Evolutionary conservation across 2,113 vertebrate species (phyloP), one percentile per base, ranked within the genome.

Genomic region (Euleptes europaea): DNA sequence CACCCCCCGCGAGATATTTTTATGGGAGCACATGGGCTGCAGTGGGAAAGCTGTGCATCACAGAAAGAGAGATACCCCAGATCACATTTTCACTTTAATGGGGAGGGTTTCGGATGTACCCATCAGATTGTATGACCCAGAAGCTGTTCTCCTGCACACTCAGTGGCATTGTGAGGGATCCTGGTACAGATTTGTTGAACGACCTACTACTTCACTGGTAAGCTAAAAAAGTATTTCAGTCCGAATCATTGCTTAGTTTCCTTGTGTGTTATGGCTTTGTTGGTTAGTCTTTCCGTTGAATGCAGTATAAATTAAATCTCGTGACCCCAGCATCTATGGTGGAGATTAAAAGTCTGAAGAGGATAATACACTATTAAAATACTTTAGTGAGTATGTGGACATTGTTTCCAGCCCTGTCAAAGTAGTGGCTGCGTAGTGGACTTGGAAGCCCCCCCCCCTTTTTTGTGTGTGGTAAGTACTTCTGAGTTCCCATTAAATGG

Each of bases 401-500:
- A 70, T 73, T 72, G 38, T 15, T 2, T n/a, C 13, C 65, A 78
- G 47, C 75, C 69, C 38, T 90, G 72, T 35, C 85, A 76, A 38
- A 63, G 23, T 28, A 77, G 42, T 73, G 19, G 60, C n/a, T 35
- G 72, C 1, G 3, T 0, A 74, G 13, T 78, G 73, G 28, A 17
- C 6, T 79, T 84, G 11, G 28, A 2, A 79, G 9, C 3, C 44
- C 26, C 26, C 33, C 21, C 60, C 7, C 21, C 60, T 63, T 63
- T 28, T 5, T 71, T n/a, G n/a, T n/a, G n/a, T 92, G 65, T 54
- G 69, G 74, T 69, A 21, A 44, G 13, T 65, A 8, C 38, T 9
- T 84, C 87, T 60, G 17, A 87, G 80, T 38, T 10, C 0, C 49
- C 86, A 38, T 73, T 74, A 88, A 88, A 1, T 28, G 88, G 31